Conservation (phyloP, 2,113 vertebrate species). For the Thamnophis sirtalis region DNA sequence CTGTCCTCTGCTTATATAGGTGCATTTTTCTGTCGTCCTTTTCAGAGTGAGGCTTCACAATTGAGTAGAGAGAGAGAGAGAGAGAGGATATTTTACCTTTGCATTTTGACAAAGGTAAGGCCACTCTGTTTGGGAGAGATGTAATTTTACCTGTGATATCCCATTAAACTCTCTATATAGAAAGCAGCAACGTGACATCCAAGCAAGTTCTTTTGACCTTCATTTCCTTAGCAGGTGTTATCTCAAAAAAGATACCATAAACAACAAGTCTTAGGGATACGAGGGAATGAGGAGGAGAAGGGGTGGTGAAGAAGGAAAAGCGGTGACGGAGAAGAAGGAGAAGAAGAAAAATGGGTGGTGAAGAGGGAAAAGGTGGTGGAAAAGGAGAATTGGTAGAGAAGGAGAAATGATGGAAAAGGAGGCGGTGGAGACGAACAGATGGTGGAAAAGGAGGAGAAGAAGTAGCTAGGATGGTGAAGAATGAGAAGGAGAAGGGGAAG, state of each 20-base stretch:
- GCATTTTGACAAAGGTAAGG: slow-evolving; percentile 59
- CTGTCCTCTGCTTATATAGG: not conserved
- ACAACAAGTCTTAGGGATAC: not conserved
- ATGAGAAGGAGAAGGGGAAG: not conserved
- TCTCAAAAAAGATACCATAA: slow-evolving; percentile 34
- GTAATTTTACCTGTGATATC: slow-evolving; percentile 72
- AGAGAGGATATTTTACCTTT: slow-evolving; percentile 56
- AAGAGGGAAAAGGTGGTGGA: not conserved
- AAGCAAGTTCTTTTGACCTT: slow-evolving; percentile 41
- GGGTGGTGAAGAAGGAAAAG: not conserved
- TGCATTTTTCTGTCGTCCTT: not conserved
- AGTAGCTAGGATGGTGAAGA: too few species aligned
- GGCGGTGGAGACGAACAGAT: too few species aligned
- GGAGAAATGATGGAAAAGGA: not conserved
- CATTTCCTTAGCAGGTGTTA: slow-evolving; percentile 36
- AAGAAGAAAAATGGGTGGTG: not conserved
- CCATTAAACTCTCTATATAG: slow-evolving; percentile 57
- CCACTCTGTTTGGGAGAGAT: slow-evolving; percentile 55
- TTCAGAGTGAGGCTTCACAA: slow-evolving; percentile 39
- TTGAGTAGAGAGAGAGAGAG: slow-evolving; percentile 20
- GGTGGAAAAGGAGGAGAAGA: too few species aligned
- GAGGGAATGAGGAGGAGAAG: not conserved
- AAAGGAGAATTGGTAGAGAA: not conserved
- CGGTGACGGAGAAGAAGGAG: not conserved
- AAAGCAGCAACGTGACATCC: slow-evolving; percentile 59